Base-by-base conservation (phyloP, 2,888 invertebrate genomes). In the Argyresthia albistria region DNA sequence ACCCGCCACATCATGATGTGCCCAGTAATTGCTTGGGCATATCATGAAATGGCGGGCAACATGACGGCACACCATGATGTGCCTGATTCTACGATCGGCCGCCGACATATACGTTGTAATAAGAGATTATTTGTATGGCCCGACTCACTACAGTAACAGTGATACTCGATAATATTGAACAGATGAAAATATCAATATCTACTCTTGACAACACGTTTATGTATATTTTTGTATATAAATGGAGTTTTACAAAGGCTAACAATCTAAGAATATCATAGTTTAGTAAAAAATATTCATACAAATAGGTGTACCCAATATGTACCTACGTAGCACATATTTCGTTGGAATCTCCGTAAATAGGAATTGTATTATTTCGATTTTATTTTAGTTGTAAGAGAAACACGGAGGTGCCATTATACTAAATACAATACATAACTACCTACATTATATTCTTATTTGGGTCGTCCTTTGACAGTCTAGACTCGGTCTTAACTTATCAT, bases 191-290 rank as follows among this genome's bases (percentile, higher is more conserved):
- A 64, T 57, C 53, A 55, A 56, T 58, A 57, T 47, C 56, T 56
- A 59, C 66, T 68, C 68, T 67, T 61, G 61, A 61, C 63, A 62
- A 68, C 69, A 69, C 69, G 78, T 79, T 79, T 77, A 79, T 84
- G 83, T 86, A 82, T 84, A 84, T 83, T 81, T 82, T 82, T 84
- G 84, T 84, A 86, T 80, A 86, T 86, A 84, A 77, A 77, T 78
- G 72, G 67, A 73, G 67, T 66, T 76, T 74, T 74, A 75, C 70
- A 72, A 74, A 78, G 62, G 73, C 70, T 73, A n/a, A 70, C 70
- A 65, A 69, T 80, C 80, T 80, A 76, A 70, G 75, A 75, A 77
- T 81, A 80, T 81, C 80, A 76, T 72, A 70, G 67, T 64, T 69
- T 67, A 70, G 65, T 70, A 68, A 61, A 70, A 56, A 60, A 60